Evolutionary conservation across 2,888 invertebrate genomes (phyloP), one percentile per base, ranked within the genome.

Genomic region (Eurytoma californica): DNA sequence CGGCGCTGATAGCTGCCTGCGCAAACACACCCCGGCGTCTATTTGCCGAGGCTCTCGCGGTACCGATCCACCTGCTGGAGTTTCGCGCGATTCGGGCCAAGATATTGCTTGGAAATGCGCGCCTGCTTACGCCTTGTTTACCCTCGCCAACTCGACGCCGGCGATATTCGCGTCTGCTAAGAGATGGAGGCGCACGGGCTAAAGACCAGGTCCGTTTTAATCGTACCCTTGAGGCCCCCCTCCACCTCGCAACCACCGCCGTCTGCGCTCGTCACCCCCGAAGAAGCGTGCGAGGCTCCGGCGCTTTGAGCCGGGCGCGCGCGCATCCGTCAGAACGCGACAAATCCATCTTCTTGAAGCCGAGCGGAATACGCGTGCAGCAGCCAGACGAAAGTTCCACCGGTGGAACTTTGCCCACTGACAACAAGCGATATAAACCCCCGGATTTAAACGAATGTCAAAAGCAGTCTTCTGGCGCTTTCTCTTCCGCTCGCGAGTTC

Each of bases 401-500:
- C 79, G 57, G 20, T 5, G 53, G 16, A n/a, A 72, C 60, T 76
- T 69, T 76, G 77, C 70, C 60, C 61, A 72, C 81, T 60, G 66
- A 63, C 61, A 72, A 69, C 68, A 61, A 73, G 76, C 53, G 60
- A 74, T 66, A 77, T 72, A 76, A 81, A 69, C 68, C 55, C 16
- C 60, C 84, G 84, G 86, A 86, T 86, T 88, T 86, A 86, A 88
- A 87, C 86, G 86, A 86, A 87, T 88, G 87, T 88, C 88, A 86
- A 85, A 85, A 86, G 84, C 86, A 75, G 70, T 78, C 72, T 72
- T 7, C 13, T 61, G 28, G 14, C 13, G 55, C 24, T 16, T 47
- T 24, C n/a, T 53, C 24, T 18, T 0, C 49, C 16, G 86, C 82
- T 84, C 83, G 81, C 78, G 85, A 79, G 83, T 76, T 84, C 72